These are phyloP conservation scores for Celastrina argiolus DNA, from an alignment of 2,888 invertebrate genomes.

Conservation along the genomic window DNA sequence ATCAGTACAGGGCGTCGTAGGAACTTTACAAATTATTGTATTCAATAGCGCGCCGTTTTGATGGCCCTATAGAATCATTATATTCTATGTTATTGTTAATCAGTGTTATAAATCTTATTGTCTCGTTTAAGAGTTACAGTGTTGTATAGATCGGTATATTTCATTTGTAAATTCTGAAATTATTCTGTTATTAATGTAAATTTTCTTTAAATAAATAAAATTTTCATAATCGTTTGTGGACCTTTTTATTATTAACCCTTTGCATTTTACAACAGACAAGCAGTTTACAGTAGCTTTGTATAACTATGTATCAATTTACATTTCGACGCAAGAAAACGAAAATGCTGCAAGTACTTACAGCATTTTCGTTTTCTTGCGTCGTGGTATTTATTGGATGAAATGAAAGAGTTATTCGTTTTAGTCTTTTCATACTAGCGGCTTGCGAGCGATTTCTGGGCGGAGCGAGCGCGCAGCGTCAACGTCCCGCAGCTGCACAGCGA, in stretches of 20 bases:
- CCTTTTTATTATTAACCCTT: constrained; percentile 50
- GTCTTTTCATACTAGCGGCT: too few species aligned
- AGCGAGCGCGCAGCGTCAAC: too few species aligned
- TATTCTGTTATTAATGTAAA: constrained; percentile 75
- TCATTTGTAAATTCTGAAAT: constrained; percentile 73
- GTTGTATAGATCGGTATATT: constrained; percentile 75
- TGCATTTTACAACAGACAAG: background rate
- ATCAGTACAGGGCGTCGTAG: constrained; percentile 27
- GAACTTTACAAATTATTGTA: constrained; percentile 45
- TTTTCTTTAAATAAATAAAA: constrained; percentile 75
- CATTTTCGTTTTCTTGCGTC: too few species aligned
- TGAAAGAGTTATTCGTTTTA: too few species aligned
- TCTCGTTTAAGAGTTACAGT: constrained; percentile 76
- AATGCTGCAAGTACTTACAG: too few species aligned
- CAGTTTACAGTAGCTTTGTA: background rate
- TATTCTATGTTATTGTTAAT: constrained; percentile 74
- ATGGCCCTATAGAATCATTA: constrained; percentile 65
- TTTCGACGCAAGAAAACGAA: too few species aligned
- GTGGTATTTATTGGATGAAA: too few species aligned
- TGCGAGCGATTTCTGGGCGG: too few species aligned
- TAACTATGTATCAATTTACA: too few species aligned
- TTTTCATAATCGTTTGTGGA: constrained; percentile 75
- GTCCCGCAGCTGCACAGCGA: too few species aligned
- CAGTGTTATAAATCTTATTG: constrained; percentile 75
- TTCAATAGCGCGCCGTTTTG: constrained; percentile 55